Percentiles rank a stretch among this genome's conserved stretches.
Evolutionary conservation across 2,113 vertebrate genomes (phyloP).

Genomic region (Notiomystis cincta): DNA sequence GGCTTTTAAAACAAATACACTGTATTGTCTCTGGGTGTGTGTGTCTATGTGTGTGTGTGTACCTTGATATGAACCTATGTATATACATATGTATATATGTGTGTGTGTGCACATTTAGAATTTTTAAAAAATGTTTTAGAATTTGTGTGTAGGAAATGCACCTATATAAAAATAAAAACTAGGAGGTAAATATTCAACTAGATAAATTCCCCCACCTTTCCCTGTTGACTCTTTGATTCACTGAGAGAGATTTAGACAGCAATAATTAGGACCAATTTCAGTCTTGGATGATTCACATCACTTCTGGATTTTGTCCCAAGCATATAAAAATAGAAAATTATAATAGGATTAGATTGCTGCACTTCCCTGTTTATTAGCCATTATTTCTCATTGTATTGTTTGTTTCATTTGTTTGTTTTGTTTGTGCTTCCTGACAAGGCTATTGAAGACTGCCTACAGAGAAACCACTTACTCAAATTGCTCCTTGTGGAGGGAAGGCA

Average conservation of each 20-base stretch:
- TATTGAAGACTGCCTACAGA: constrained; percentile 10
- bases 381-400: constrained; percentile 29
- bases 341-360: constrained; percentile 19
- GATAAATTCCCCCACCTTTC: background rate
- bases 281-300: background rate
- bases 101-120: background rate
- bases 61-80: background rate
- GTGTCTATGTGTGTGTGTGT: background rate
- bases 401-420: constrained; percentile 25
- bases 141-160: background rate
- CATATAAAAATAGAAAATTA: background rate
- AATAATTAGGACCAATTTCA: constrained; percentile 20
- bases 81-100: background rate
- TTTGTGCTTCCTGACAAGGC: constrained; percentile 28
- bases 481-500: background rate
- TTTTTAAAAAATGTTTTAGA: background rate
- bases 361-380: background rate
- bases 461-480: constrained; percentile 40
- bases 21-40: background rate
- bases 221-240: background rate
- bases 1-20: background rate
- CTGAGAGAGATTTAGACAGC: background rate
- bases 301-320: background rate
- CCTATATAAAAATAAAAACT: background rate
- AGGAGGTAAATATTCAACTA: background rate